Evolutionary conservation across 2,797 vertebrate species (phyloP), one percentile per base, ranked within the genome.

Genomic region (Oryzias sinensis): DNA sequence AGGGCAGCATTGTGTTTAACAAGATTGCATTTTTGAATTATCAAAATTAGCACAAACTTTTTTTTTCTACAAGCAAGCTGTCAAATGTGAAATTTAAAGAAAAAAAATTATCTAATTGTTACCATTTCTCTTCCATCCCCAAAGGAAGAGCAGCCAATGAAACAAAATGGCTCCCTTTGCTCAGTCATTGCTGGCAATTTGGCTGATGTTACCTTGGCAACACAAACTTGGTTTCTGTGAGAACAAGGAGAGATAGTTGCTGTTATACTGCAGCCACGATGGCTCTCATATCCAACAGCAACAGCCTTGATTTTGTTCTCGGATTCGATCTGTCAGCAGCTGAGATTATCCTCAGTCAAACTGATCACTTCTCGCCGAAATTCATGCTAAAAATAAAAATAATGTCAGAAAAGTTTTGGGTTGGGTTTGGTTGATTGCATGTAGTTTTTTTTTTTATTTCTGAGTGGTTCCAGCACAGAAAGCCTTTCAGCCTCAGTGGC

Each of bases 91-190:
- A 62, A 22, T 49, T 5, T 14, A 42, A 50, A 17, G 65, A 40
- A 55, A 65, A 59, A 49, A 45, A 66, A 9, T 13, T 2, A 11
- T 37, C 33, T 11, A 0, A 37, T 37, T 37, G 33, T 37, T 11
- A 37, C 13, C 2, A 37, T 37, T 37, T 37, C 65, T 63, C 49
- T 14, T 43, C 42, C 18, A 24, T 49, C 58, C 70, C 71, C 55
- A 37, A 61, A 80, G 68, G 72, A 80, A 72, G 56, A 82, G 67
- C 77, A 77, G 74, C 82, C 83, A 81, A 82, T 82, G 81, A 84
- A 84, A 87, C 82, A 89, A 91, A 91, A 91, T 91, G 87, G 89
- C 86, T 85, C 72, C 88, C 82, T 78, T 74, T 81, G 83, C 87
- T 88, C 83, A 79, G 79, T 88, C 85, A 81, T 86, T 72, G 73